phyloP scores from a whole-genome alignment of 2,113 vertebrate genomes.

The Sialia sialis region DNA sequence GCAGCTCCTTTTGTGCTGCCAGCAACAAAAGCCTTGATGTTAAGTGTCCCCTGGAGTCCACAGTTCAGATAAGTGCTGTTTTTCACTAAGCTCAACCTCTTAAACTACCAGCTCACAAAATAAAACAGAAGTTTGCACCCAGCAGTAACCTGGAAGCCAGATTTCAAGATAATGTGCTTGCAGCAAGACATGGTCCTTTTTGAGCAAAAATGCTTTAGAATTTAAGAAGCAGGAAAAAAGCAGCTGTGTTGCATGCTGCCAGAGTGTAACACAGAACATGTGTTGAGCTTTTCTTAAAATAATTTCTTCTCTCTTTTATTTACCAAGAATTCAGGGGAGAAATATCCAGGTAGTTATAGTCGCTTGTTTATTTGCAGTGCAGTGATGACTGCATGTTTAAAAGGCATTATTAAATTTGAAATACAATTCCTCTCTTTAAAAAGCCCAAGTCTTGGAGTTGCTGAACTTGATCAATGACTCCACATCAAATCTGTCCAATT shows the following conservation, averaged over 20 bases:
- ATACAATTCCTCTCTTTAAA: background rate
- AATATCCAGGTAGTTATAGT: background rate
- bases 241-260: background rate
- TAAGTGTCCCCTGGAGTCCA: slow-evolving; percentile 17
- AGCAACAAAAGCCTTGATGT: slow-evolving; percentile 6
- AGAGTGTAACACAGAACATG: background rate
- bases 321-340: background rate
- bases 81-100: background rate
- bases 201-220: background rate
- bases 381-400: background rate
- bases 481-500: background rate
- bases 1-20: background rate
- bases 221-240: background rate
- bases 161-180: background rate
- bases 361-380: background rate
- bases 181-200: background rate
- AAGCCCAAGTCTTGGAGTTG: background rate
- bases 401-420: background rate
- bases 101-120: background rate
- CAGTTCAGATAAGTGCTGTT: background rate
- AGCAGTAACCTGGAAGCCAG: background rate
- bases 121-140: background rate
- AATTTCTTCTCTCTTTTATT: background rate
- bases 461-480: background rate
- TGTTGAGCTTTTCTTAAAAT: background rate